Evolutionary conservation across 2,113 vertebrate genomes (phyloP).

Genomic region (Parus major): DNA sequence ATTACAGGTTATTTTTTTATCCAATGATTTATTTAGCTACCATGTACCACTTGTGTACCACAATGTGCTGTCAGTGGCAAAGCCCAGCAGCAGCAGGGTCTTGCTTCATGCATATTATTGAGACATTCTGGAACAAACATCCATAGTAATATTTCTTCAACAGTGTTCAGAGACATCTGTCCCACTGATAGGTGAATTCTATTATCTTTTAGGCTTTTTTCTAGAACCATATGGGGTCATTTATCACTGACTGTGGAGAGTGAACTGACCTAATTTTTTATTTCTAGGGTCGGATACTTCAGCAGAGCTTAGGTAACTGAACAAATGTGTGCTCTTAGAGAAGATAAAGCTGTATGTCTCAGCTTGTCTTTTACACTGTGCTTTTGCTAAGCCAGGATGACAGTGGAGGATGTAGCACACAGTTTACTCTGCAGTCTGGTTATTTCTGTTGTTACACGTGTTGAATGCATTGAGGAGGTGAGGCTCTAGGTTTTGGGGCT

Average conservation of each 20-base stretch:
- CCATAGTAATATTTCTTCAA: not conserved
- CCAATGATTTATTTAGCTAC: not conserved
- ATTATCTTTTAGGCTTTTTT: not conserved
- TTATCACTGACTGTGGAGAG: not conserved
- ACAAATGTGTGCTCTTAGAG: not conserved
- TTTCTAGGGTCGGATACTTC: not conserved
- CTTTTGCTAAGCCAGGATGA: not conserved
- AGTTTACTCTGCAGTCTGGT: not conserved
- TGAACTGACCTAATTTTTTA: not conserved
- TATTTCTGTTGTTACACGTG: not conserved
- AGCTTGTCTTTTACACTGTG: not conserved
- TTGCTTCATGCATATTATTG: not conserved
- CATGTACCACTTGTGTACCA: rapidly evolving
- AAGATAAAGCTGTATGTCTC: not conserved
- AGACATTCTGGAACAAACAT: not conserved
- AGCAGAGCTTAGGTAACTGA: not conserved
- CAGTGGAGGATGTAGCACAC: not conserved
- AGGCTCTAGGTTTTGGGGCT: not conserved
- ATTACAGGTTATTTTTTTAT: not conserved
- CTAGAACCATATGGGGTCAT: not conserved
- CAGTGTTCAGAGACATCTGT: not conserved
- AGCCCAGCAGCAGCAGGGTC: not conserved
- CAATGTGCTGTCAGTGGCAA: not conserved
- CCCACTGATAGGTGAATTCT: not conserved
- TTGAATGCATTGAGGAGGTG: not conserved